These are phyloP conservation scores for Apostichopus leukothele DNA, from an alignment of 53 echinoderm and acorn worm genomes.

Conservation along the genomic window DNA sequence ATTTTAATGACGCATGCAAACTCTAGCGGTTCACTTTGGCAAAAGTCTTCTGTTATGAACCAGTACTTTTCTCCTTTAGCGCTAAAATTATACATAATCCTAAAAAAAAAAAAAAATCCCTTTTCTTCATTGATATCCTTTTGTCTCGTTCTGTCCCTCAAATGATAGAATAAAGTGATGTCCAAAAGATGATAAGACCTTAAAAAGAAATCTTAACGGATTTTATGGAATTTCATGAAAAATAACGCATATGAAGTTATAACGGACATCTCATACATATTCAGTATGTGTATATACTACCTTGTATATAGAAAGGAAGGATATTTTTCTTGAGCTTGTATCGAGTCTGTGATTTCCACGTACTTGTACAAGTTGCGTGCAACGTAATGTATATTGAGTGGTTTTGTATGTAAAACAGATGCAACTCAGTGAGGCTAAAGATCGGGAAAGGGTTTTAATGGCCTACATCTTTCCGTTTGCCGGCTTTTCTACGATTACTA, in stretches of 20 bases:
- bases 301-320: too few relatives aligned
- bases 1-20: conserved; percentile 19
- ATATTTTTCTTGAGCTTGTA: too few relatives aligned
- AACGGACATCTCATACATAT: too few relatives aligned
- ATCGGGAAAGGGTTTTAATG: neutral
- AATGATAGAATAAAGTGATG: neutral
- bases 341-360: too few relatives aligned
- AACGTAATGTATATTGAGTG: neutral
- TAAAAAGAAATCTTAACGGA: neutral
- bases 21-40: conserved; percentile 2
- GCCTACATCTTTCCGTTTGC: too few relatives aligned
- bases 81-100: too few relatives aligned
- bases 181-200: neutral
- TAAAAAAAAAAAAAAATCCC: too few relatives aligned
- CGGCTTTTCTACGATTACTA: too few relatives aligned
- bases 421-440: neutral
- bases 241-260: neutral
- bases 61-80: too few relatives aligned
- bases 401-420: neutral
- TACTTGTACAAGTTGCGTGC: too few relatives aligned
- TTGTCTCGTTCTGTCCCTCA: neutral
- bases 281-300: too few relatives aligned
- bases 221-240: neutral
- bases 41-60: neutral
- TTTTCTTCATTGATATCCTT: neutral